These are phyloP conservation scores for Odontocerum albicorne DNA, from an alignment of 2,888 invertebrate genomes.

Conservation along the genomic window DNA sequence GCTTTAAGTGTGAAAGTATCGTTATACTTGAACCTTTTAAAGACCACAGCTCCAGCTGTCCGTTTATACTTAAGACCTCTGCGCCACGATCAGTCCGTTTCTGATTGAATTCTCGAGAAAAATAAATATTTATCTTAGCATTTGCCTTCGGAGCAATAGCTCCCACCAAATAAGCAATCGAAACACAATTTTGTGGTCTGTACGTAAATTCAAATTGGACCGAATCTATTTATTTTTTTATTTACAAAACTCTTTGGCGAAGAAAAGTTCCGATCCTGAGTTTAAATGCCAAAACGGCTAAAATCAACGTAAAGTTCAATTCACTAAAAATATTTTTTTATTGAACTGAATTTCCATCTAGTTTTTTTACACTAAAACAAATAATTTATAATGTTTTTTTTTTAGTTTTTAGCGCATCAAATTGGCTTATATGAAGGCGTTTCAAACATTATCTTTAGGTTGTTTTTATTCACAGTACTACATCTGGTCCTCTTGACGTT, in stretches of 20 bases:
- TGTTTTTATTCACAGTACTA: no score
- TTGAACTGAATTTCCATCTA: no score
- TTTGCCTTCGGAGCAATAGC: not conserved
- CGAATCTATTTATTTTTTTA: constrained; percentile 9
- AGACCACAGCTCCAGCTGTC: not conserved
- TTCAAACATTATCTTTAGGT: no score
- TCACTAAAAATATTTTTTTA: no score
- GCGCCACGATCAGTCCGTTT: not conserved
- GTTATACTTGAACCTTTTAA: not conserved
- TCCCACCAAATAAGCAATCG: constrained; percentile 7
- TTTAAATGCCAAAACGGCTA: not conserved
- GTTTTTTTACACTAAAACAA: no score
- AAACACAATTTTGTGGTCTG: not conserved
- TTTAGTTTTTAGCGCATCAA: no score
- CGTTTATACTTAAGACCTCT: not conserved
- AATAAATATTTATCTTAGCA: constrained; percentile 9
- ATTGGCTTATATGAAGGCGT: no score
- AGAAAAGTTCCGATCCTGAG: not conserved
- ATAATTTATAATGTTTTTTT: no score
- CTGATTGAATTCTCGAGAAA: constrained; percentile 5
- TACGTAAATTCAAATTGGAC: not conserved
- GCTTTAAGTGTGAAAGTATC: not conserved
- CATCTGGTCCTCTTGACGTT: no score
- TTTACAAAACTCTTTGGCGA: constrained; percentile 10
- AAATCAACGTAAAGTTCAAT: not conserved